Evolutionary conservation across 23 tunicate species (phyloP).

Genomic region (Trididemnum miniatum): DNA sequence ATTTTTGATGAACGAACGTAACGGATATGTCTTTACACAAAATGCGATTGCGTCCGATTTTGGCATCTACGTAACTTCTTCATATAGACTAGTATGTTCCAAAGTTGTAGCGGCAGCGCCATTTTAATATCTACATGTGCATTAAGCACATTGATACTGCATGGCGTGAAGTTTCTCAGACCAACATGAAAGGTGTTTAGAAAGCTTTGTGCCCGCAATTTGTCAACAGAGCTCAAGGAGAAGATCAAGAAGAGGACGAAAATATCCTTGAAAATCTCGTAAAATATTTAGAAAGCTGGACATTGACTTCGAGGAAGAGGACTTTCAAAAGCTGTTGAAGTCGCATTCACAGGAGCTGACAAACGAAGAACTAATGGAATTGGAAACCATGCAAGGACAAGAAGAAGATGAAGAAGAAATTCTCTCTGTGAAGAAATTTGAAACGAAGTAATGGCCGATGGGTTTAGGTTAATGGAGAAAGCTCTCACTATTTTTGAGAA

Average conservation of each 20-base stretch:
- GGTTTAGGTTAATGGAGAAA: constrained; percentile 26
- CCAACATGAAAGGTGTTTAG: constrained; percentile 25
- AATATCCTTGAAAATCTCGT: constrained; percentile 35
- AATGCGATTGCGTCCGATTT: too few species aligned
- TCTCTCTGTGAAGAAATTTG: constrained; percentile 33
- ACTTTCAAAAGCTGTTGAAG: constrained; percentile 34
- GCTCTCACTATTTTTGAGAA: constrained; percentile 42
- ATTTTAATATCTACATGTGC: constrained; percentile 30
- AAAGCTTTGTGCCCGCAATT: constrained; percentile 46
- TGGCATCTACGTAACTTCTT: too few species aligned
- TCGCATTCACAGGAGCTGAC: constrained; percentile 34
- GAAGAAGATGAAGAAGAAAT: constrained; percentile 37
- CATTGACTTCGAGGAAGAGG: constrained; percentile 31
- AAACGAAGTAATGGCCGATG: constrained; percentile 43
- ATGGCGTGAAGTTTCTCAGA: constrained; percentile 44
- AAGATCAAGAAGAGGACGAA: constrained; percentile 17
- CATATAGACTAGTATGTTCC: too few species aligned
- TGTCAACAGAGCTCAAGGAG: constrained; percentile 11
- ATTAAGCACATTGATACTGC: constrained; percentile 40
- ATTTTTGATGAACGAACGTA: too few species aligned
- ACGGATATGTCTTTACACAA: too few species aligned
- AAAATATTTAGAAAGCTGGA: constrained; percentile 41
- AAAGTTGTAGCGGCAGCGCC: too few species aligned
- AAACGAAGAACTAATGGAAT: constrained; percentile 36
- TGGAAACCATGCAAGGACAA: constrained; percentile 38